Conservation (phyloP, 2,888 invertebrate genomes). For the Diploptera punctata region DNA sequence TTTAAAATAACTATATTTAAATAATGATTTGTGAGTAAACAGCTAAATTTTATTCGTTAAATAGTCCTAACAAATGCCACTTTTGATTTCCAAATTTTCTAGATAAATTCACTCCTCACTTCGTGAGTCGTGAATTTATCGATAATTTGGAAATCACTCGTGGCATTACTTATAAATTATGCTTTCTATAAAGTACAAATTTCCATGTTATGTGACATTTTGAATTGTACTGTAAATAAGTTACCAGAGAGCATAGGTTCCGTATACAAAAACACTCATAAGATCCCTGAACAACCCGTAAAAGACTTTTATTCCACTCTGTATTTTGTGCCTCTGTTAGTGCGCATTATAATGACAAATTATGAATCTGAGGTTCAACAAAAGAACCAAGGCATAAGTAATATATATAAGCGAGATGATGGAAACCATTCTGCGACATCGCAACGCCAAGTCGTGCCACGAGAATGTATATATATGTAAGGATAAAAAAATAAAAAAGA, state of each 20-base stretch:
- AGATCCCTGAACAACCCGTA: background rate
- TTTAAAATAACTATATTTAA: too few species aligned
- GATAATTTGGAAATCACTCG: too few species aligned
- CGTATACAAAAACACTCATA: background rate
- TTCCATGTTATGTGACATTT: background rate
- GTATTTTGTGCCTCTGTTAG: too few species aligned
- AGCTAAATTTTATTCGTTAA: too few species aligned
- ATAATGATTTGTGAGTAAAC: too few species aligned
- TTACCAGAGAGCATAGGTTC: background rate
- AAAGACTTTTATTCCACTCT: too few species aligned
- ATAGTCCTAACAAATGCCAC: too few species aligned
- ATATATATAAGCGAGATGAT: conserved; percentile 35
- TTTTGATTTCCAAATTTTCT: too few species aligned
- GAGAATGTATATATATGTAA: conserved; percentile 21
- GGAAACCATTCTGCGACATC: conserved; percentile 22
- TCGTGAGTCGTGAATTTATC: too few species aligned
- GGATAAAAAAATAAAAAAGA: conserved; percentile 7
- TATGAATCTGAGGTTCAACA: conserved; percentile 21
- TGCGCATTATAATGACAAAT: conserved; percentile 36
- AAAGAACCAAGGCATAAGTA: conserved; percentile 21
- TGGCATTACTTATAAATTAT: too few species aligned
- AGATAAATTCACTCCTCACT: too few species aligned
- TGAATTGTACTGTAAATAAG: background rate
- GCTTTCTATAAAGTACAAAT: background rate
- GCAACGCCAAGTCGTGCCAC: background rate